Percentiles rank a stretch among this genome's conserved stretches.
Conservation (phyloP, 2,113 vertebrate species). For the Zingel zingel region DNA sequence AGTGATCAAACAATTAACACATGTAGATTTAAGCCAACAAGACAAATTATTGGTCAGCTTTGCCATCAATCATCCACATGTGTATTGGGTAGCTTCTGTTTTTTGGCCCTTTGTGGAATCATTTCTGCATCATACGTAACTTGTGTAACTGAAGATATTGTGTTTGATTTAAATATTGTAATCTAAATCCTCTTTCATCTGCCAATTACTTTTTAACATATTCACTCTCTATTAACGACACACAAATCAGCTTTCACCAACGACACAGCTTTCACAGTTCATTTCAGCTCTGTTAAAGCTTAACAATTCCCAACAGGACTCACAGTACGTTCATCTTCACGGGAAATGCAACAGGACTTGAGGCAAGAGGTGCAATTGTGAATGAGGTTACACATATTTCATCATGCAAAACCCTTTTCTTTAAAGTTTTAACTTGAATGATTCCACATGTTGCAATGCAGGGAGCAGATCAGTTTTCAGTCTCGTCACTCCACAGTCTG, state of each 20-base stretch:
- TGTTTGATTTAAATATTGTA: constrained; percentile 22
- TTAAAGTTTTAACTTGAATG: constrained; percentile 47
- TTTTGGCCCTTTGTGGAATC: background rate
- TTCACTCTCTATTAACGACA: background rate
- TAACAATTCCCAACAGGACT: constrained; percentile 30
- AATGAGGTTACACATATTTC: constrained; percentile 69
- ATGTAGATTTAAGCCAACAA: background rate
- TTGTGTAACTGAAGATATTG: constrained; percentile 16
- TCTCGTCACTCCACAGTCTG: constrained; percentile 10
- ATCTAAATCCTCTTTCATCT: constrained; percentile 3
- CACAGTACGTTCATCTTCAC: constrained; percentile 4
- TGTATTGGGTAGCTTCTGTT: background rate
- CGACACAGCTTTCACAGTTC: constrained; percentile 12
- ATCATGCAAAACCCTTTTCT: constrained; percentile 59
- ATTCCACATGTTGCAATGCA: constrained; percentile 62
- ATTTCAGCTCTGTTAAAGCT: constrained; percentile 37
- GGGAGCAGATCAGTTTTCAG: constrained; percentile 12
- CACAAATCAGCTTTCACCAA: background rate
- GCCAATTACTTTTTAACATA: constrained; percentile 2
- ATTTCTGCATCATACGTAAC: constrained; percentile 6
- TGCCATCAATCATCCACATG: background rate
- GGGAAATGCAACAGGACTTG: constrained; percentile 18
- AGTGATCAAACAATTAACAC: background rate
- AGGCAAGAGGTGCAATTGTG: constrained; percentile 39
- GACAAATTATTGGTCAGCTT: background rate